Percentiles rank a stretch among this genome's conserved stretches.
These are phyloP conservation scores for Neosalanx taihuensis DNA, from an alignment of 2,797 vertebrate species.

Conservation along the genomic window DNA sequence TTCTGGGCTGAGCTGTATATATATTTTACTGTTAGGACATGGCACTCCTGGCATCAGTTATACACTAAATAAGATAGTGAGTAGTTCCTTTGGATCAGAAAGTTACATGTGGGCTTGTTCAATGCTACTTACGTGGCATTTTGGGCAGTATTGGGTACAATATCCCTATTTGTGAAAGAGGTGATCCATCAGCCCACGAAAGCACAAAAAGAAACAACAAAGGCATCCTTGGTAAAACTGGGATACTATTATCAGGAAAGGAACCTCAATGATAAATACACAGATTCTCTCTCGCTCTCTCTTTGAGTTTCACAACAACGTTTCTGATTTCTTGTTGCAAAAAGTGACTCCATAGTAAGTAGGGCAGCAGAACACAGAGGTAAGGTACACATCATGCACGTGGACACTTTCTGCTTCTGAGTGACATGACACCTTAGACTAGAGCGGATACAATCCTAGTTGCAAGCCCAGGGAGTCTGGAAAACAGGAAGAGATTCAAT, in stretches of 20 bases:
- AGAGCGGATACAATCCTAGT: neutral
- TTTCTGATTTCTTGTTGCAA: neutral
- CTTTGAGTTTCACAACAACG: slow-evolving; percentile 10
- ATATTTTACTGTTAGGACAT: too few species aligned
- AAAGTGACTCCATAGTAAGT: neutral
- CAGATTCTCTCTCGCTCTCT: too few species aligned
- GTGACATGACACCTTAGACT: slow-evolving; percentile 7
- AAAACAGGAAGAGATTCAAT: slow-evolving; percentile 1
- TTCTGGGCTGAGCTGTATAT: too few species aligned
- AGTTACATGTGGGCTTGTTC: neutral
- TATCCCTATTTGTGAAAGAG: slow-evolving; percentile 63
- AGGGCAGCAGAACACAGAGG: neutral
- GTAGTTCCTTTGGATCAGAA: neutral
- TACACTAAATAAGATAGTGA: neutral
- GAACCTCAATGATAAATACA: too few species aligned
- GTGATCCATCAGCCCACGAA: slow-evolving; percentile 62
- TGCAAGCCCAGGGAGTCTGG: neutral
- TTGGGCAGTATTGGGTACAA: slow-evolving; percentile 66
- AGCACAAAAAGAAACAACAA: slow-evolving; percentile 70
- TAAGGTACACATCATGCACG: neutral
- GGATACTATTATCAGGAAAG: too few species aligned
- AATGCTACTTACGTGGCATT: slow-evolving; percentile 69
- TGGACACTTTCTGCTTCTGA: neutral
- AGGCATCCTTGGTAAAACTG: slow-evolving; percentile 51
- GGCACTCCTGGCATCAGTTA: neutral